A percentile compares a stretch with the other conserved stretches of the same genome.
Conservation (phyloP, 2,797 vertebrate species). For the Pseudocheirus occidentalis region DNA sequence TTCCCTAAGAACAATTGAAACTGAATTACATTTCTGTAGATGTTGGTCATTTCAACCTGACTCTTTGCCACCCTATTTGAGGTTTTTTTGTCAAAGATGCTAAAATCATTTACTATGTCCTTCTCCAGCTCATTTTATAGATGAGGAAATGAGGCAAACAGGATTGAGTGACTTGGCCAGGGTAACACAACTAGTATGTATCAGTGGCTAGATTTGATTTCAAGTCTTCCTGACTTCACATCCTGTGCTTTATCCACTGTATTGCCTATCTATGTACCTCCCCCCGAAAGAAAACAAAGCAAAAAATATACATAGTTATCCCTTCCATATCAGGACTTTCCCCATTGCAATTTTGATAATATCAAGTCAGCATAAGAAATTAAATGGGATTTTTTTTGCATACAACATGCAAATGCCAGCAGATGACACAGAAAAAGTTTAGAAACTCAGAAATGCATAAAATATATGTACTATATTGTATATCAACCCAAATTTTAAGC, state of each 20-base stretch:
- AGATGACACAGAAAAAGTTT: too few species aligned
- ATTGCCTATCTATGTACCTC: neutral
- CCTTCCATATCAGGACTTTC: too few species aligned
- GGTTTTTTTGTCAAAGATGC: neutral
- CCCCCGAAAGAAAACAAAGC: too few species aligned
- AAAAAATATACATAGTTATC: too few species aligned
- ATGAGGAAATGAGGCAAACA: neutral
- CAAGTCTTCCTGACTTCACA: neutral
- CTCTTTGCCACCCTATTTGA: neutral
- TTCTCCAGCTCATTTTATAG: neutral
- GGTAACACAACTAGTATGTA: neutral
- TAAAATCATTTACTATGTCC: neutral
- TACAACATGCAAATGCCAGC: too few species aligned
- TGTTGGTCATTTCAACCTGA: neutral
- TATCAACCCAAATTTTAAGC: neutral
- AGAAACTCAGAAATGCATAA: too few species aligned
- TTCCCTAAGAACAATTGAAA: neutral
- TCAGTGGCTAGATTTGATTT: neutral
- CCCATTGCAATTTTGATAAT: too few species aligned
- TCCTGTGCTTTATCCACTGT: neutral
- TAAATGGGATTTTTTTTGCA: too few species aligned
- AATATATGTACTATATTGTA: too few species aligned
- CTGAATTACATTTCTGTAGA: neutral
- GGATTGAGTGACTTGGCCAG: neutral
- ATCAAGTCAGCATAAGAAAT: too few species aligned